Base-by-base conservation (phyloP, 2,888 invertebrate species). In the Ceriagrion tenellum region DNA sequence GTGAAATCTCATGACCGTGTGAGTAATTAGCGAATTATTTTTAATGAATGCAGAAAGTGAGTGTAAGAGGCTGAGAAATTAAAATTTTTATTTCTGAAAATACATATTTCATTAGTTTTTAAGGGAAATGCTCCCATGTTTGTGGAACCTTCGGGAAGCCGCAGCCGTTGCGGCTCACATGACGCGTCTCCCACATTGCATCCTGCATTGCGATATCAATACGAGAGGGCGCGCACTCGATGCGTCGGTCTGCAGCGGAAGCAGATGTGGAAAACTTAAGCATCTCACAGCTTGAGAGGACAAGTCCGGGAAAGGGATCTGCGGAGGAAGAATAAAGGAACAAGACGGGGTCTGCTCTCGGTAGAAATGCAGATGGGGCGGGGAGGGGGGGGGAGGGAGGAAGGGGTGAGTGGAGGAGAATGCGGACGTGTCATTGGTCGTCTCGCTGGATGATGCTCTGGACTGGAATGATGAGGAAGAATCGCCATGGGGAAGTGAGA, bases 231-330 rank as follows among this genome's bases (percentile, higher is more conserved):
- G 69, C 1, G 23, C 26, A 23, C n/a, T 69, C 69, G 69, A 69
- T 69, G 69, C 69, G 69, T 69, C 69, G 10, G 26, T 26, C 8
- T 69, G 69, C 69, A 69, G 35, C n/a, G 74, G 74, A 35, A 81
- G 74, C 93, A 93, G 93, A 93, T 93, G 69, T 40, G 12, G 10
- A 69, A 81, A 30, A 81, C 74, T n/a, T n/a, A 10, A 69, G 69
- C 91, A 55, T 56, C 59, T 63, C 59, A 59, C 30, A 55, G 56
- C 12, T 59, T 30, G 59, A 91, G 91, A 6, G 56, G 23, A 35
- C 30, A 35, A 59, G 90, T 55, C 30, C 4, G 90, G 47, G 59
- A 59, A 59, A 59, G 59, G 59, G 59, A 59, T 59, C 4, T 30
- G 18, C 74, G 59, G 63, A 63, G 55, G 30, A 63, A 40, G 93